Evolutionary conservation across 2,113 vertebrate species (phyloP).

Genomic region (Leucopsar rothschildi): DNA sequence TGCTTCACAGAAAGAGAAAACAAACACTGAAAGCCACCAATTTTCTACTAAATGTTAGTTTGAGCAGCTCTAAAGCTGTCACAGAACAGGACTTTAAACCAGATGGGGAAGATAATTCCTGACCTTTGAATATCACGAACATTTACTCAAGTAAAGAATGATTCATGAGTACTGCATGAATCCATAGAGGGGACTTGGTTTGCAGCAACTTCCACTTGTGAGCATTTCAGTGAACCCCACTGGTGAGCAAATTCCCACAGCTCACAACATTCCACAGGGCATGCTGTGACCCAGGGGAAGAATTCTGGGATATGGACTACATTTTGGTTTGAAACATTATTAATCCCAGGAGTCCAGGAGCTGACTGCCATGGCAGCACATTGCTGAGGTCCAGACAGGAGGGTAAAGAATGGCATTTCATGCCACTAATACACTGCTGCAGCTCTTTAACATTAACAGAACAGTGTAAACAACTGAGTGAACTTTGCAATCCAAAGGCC

Average conservation of each 20-base stretch:
- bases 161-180: background rate
- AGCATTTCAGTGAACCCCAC: background rate
- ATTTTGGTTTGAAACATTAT: background rate
- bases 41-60: background rate
- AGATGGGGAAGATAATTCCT: background rate
- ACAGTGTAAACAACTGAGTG: background rate
- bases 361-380: background rate
- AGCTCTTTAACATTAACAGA: background rate
- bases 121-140: conserved; percentile 18
- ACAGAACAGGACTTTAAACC: background rate
- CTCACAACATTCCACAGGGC: background rate
- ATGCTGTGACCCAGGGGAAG: background rate
- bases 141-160: background rate
- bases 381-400: background rate
- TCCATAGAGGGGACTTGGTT: background rate
- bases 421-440: background rate
- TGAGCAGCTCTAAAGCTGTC: background rate
- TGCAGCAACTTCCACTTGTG: background rate
- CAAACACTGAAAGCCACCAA: background rate
- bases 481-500: background rate
- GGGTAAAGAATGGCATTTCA: background rate
- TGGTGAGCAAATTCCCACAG: background rate
- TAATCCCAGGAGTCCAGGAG: background rate
- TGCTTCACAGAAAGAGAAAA: background rate
- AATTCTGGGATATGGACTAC: background rate